Base-by-base conservation (phyloP, 2,113 vertebrate genomes). In the Esox niger region DNA sequence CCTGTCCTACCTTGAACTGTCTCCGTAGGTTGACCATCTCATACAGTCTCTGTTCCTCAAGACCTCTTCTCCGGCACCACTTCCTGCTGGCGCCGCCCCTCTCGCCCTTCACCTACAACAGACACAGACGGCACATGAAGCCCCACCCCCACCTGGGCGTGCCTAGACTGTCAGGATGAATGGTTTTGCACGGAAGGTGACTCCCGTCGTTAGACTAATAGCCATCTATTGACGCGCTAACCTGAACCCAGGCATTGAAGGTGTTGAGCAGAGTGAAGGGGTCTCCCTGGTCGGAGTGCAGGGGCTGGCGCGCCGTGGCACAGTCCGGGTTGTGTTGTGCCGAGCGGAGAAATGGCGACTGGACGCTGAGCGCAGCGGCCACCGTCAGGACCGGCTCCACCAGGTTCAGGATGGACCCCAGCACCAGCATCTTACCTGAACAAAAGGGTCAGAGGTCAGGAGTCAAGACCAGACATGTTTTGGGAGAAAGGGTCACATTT, bases 201-300 rank as follows among this genome's bases (percentile, higher is more conserved):
- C 3, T 17, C 29, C 17, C 21, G 5, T 21, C 35, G 58, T 23
- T 3, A 30, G n/a, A n/a, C n/a, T n/a, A n/a, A n/a, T n/a, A n/a
- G 1, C 23, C 6, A 31, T 35, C 29, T 55, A 4, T 3, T 8
- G 30, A 11, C 0, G 7, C 0, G 23, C 90, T 84, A 72, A 97
- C 96, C 94, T 95, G 93, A 75, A 98, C 85, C 95, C 96, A 98
- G 62, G 91, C 77, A 0, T 96, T 96, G 82, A 98, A 98, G 76
- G 93, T 69, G 4, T 94, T 96, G 73, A 98, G 93, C 64, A 98
- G 87, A 0, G 93, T 96, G 64, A 98, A 93, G 43, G 95, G 94
- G 88, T 98, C 96, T 0, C 96, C 95, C 0, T 94, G 91, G 80
- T 92, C 92, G 68, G 93, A 96, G 77, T 94, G 90, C 61, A 98